Conservation (phyloP, 2,797 vertebrate genomes). For the Cephalopachus bancanus region DNA sequence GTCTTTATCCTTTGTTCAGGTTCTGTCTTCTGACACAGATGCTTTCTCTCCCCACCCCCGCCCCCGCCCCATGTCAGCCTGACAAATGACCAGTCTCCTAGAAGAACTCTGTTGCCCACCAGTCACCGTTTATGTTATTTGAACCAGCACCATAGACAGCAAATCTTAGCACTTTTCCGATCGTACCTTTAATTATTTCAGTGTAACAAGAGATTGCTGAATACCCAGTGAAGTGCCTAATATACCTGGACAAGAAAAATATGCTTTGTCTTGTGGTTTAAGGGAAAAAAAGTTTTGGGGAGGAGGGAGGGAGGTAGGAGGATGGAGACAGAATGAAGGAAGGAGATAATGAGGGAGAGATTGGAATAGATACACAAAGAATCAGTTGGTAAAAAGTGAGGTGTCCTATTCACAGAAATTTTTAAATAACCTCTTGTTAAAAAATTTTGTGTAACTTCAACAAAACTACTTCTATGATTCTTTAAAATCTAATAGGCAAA, state of each 20-base stretch:
- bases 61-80: not conserved
- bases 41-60: not conserved
- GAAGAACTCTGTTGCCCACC: not conserved
- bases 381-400: not conserved
- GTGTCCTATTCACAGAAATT: not conserved
- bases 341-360: not conserved
- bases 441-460: not conserved
- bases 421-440: not conserved
- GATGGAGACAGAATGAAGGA: too few species aligned
- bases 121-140: not conserved
- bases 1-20: not conserved
- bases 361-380: not conserved
- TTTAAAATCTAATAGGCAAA: not conserved
- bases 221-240: not conserved
- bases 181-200: not conserved
- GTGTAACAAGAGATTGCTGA: not conserved
- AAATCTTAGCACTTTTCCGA: not conserved
- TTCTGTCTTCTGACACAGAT: not conserved
- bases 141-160: not conserved
- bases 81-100: not conserved
- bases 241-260: too few species aligned
- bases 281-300: not conserved
- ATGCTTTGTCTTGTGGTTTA: not conserved
- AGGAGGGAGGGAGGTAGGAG: accelerated
- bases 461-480: not conserved